Evolutionary conservation across 2,888 invertebrate genomes (phyloP), one percentile per base, ranked within the genome.

Genomic region (Leptinotarsa haldemani): DNA sequence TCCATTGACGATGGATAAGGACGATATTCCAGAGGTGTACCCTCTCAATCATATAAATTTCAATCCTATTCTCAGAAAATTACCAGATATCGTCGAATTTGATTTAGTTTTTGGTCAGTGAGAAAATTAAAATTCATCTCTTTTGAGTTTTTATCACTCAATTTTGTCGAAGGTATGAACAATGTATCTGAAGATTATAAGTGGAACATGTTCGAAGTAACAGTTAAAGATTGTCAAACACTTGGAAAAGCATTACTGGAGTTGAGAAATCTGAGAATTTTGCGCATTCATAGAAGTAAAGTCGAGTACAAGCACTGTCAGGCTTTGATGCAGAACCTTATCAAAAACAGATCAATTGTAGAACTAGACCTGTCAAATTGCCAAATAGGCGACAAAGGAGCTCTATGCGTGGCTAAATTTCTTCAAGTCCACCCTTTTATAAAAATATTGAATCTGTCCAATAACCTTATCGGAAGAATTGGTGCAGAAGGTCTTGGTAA

Each of bases 361-460:
- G 91, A 91, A 80, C 81, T 93, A 48, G 91, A 93, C 84, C 89
- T 93, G 66, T 92, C 92, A 74, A 90, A 93, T 82, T 93, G 93
- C 83, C 89, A 90, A 79, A 90, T 93, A 66, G 90, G 89, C 3
- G 90, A 93, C 82, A 88, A 88, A 64, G 93, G 93, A 0, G 91
- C 92, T 81, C 88, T 91, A 72, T 92, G 92, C 20, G 86, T 93
- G 2, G 92, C 91, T 0, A 91, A 91, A 77, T 87, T 91, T 74
- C 88, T 90, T 69, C 86, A 80, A 50, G 79, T 88, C 13, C 90
- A 91, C 79, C 86, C 85, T 13, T 88, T 87, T 56, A 81, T 92
- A 25, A 89, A 87, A 80, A 83, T 85, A 69, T 84, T 92, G 1
- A 87, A 89, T 74, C 87, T 92, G 65, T 88, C 88, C 16, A 90